Base-by-base conservation (phyloP, 2,888 invertebrate species). In the Epinotia brunnichana region DNA sequence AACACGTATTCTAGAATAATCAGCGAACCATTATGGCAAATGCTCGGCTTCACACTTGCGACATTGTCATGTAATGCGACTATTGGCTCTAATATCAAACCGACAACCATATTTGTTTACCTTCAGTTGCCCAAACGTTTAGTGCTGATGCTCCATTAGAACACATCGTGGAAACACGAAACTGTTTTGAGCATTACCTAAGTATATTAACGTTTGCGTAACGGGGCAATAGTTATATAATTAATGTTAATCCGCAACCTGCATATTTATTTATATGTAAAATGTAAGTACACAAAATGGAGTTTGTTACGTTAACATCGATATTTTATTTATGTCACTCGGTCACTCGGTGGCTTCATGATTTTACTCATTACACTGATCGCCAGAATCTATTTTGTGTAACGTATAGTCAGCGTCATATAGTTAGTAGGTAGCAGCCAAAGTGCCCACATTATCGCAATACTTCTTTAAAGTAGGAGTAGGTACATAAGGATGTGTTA, bases 31-130 rank as follows among this genome's bases (percentile, higher is more conserved):
- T 59, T 73, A 62, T 39, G 68, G 56, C 71, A 53, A 57, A 51
- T 60, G 74, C 76, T 76, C 77, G 77, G 77, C 77, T 61, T 54
- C 54, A 71, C 60, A 60, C 60, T 9, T 51, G 57, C 57, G 63
- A 53, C 48, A 51, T 48, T 69, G 48, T 39, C 48, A 60, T 48
- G 60, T 53, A 17, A 67, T 68, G 56, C 44, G 51, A 54, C 51
- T 69, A 75, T 77, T 79, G 81, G 79, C 77, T 80, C 76, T 81
- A 76, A 79, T 75, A 75, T 51, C 74, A 64, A 70, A 64, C 24
- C 66, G 35, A 63, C 63, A 74, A 60, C 66, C 61, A 44, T 75
- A 54, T 73, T 69, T 63, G 51, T 70, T 68, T 72, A 72, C 61
- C 48, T 29, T 48, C 29, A 19, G 24, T 29, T 48, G 48, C 48